Conservation (phyloP, 1,140 invertebrate species). For the Drosophila bocki region DNA sequence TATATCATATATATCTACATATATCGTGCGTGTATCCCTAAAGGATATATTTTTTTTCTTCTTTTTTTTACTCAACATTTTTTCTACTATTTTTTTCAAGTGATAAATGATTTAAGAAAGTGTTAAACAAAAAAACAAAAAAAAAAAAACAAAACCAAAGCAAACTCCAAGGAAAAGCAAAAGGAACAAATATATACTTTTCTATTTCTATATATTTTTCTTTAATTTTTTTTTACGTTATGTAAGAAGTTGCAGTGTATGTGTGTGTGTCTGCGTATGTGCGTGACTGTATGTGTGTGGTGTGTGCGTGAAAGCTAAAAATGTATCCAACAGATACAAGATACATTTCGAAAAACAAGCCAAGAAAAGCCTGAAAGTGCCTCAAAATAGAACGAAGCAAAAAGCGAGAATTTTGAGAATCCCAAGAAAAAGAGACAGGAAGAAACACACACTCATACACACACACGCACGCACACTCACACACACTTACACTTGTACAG, state of each 20-base stretch:
- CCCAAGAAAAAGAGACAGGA: neutral
- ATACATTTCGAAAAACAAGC: conserved; percentile 55
- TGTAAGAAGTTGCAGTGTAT: conserved; percentile 52
- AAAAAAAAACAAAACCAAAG: conserved; percentile 23
- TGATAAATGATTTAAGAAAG: conserved; percentile 28
- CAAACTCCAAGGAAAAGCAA: conserved; percentile 22
- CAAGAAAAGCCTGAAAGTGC: conserved; percentile 47
- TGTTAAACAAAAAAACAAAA: conserved; percentile 6
- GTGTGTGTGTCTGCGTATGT: conserved; percentile 19
- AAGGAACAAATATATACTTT: conserved; percentile 12
- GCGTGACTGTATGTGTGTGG: conserved; percentile 20
- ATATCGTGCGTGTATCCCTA: conserved; percentile 17
- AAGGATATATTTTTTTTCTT: conserved; percentile 33
- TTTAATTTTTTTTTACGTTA: conserved; percentile 48
- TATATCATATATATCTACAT: neutral
- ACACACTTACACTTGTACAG: conserved; percentile 11
- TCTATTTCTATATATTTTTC: conserved; percentile 10
- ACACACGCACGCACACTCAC: conserved; percentile 17
- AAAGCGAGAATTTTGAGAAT: conserved; percentile 22
- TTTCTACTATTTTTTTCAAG: conserved; percentile 71
- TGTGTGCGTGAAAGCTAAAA: conserved; percentile 67
- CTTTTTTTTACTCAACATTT: conserved; percentile 27
- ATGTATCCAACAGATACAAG: conserved; percentile 62
- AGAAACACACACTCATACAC: conserved; percentile 19
- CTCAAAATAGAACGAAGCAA: conserved; percentile 69